Evolutionary conservation across 2,113 vertebrate genomes (phyloP).

Genomic region (Eptesicus fuscus): DNA sequence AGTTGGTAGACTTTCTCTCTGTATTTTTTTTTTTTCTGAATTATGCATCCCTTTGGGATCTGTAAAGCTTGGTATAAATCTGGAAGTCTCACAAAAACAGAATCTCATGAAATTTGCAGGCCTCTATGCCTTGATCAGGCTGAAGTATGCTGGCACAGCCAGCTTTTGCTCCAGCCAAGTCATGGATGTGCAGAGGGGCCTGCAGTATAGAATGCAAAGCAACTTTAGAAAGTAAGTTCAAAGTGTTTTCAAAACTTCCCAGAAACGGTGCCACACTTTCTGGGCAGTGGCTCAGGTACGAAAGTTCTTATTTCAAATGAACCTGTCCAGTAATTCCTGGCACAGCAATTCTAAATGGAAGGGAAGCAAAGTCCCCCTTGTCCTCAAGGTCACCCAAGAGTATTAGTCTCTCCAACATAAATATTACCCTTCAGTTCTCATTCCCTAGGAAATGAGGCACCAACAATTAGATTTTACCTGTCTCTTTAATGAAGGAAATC

Average conservation of each 20-base stretch:
- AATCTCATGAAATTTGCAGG: slow-evolving; percentile 65
- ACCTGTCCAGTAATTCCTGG: slow-evolving; percentile 50
- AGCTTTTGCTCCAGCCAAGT: slow-evolving; percentile 47
- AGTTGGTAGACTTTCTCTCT: background rate
- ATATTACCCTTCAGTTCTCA: slow-evolving; percentile 17
- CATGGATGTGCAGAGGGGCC: background rate
- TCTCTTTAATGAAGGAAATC: background rate
- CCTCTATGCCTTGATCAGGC: slow-evolving; percentile 50
- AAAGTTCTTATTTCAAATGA: slow-evolving; percentile 46
- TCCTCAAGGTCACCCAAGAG: slow-evolving; percentile 18
- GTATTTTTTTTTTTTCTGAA: background rate
- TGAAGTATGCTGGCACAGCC: slow-evolving; percentile 55
- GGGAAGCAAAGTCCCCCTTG: background rate
- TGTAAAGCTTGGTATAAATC: slow-evolving; percentile 32
- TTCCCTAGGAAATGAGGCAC: background rate
- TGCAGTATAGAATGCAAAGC: slow-evolving; percentile 16
- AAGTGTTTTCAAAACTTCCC: slow-evolving; percentile 62
- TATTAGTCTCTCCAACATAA: slow-evolving; percentile 40
- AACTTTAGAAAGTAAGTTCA: slow-evolving; percentile 43
- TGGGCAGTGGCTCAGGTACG: slow-evolving; percentile 61
- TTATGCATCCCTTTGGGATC: slow-evolving; percentile 10
- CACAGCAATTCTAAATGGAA: slow-evolving; percentile 11
- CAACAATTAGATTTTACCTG: slow-evolving; percentile 16
- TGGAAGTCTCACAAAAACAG: slow-evolving; percentile 60
- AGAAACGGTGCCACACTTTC: slow-evolving; percentile 57